phyloP scores from a whole-genome alignment of 1,140 invertebrate species.

The Ips typographus region DNA sequence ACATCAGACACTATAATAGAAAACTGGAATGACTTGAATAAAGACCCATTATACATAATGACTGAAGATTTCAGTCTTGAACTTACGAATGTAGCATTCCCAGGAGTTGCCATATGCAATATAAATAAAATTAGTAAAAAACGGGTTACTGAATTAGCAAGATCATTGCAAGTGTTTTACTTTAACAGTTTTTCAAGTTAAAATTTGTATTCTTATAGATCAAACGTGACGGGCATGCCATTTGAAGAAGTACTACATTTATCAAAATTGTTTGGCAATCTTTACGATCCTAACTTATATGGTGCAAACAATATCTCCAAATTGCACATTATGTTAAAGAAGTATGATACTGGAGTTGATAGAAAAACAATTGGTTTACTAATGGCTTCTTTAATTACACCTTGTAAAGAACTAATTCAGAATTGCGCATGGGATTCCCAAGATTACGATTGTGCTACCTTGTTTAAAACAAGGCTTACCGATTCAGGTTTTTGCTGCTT shows the following conservation, averaged over 20 bases:
- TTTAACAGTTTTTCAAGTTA: background rate
- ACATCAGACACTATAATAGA: too few species aligned
- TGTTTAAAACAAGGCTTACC: conserved; percentile 56
- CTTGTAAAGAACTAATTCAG: conserved; percentile 55
- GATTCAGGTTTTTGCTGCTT: conserved; percentile 61
- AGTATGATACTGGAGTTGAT: conserved; percentile 16
- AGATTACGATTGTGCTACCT: conserved; percentile 50
- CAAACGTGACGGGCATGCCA: background rate
- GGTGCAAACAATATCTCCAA: conserved; percentile 13
- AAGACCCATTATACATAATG: conserved; percentile 54
- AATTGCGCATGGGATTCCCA: conserved; percentile 54
- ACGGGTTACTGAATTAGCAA: conserved; percentile 44
- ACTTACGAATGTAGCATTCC: conserved; percentile 56
- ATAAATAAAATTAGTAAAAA: conserved; percentile 58
- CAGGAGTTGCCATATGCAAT: conserved; percentile 58
- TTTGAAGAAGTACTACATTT: conserved; percentile 1
- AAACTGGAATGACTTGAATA: conserved; percentile 40
- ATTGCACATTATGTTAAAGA: conserved; percentile 35
- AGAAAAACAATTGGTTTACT: background rate
- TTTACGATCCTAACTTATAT: conserved; percentile 38
- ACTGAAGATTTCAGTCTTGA: conserved; percentile 55
- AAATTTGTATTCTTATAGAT: background rate
- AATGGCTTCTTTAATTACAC: conserved; percentile 55
- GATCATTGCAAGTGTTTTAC: conserved; percentile 48
- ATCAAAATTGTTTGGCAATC: conserved; percentile 36